Evolutionary conservation across 2,888 invertebrate species (phyloP), one percentile per base, ranked within the genome.

Genomic region (Caenorhabditis afra): DNA sequence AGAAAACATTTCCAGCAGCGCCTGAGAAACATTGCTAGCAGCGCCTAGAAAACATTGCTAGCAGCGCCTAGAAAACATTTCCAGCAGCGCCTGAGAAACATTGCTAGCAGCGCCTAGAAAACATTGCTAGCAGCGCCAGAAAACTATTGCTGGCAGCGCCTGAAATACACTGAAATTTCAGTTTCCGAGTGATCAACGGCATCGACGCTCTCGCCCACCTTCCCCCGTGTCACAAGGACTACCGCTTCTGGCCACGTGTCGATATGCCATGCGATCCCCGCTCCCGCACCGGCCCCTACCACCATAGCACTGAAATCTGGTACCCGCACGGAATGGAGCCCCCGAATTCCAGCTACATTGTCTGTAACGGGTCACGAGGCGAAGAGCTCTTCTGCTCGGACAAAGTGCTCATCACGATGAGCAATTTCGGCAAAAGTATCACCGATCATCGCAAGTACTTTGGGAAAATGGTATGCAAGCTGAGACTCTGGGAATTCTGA

Each of bases 381-480:
- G 78, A 78, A 39, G 71, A 78, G 22, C n/a, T 20, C 1, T 61
- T 61, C 18, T 78, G 78, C 23, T 71, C 67, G 16, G 52, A 65
- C 44, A 23, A 47, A 5, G n/a, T 23, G 0, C 45, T 49, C 12
- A 18, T 78, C 41, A 66, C 66, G 20, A 53, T 78, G 22, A 37
- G 52, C 37, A 78, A 61, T 52, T 47, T 78, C 1, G 66, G 62
- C 1, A 61, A 47, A 58, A 66, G 55, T 23, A 53, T 78, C 5
- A 61, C 61, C 5, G 78, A 78, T 67, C 78, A 78, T 62, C 55
- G 78, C 2, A 78, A 78, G n/a, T 78, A 73, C 52, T 78, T 78
- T 45, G 73, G 59, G 22, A 44, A 59, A 14, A 78, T 78, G 78
- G 73, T 59, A 45, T 8, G 57, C 29, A 29, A 35, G 18, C 20